Evolutionary conservation across 92 coral and sea anemone genomes (phyloP), one percentile per base, ranked within the genome.

Genomic region (Micromussa lordhowensis): DNA sequence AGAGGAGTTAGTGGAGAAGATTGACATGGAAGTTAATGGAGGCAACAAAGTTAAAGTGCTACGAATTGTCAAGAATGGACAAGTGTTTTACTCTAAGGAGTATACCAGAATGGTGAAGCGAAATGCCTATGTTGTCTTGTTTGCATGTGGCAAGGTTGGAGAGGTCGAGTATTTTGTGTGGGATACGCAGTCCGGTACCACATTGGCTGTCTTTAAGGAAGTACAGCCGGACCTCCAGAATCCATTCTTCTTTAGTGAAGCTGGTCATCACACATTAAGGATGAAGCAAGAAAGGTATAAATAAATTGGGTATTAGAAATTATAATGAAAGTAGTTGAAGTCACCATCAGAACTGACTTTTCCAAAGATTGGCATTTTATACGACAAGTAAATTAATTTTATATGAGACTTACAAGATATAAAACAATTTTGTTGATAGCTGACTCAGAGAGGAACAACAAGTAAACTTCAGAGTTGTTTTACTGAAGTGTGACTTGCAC

Each of bases 101-200:
- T 90, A 90, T 68, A 84, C 93, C 55, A 90, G 93, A 44, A 86
- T 90, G 93, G 86, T 79, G 3, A 79, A 79, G 32, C 38, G 91
- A 8, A 91, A 91, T 64, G 94, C 88, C 19, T 54, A 40, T 55
- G 82, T 81, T 81, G 91, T 91, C 21, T 59, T 91, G 87, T 66
- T 91, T 24, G 54, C 61, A 26, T 30, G 24, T 91, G 88, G 94
- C 18, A 34, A 82, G 53, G 91, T 91, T 35, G 94, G 91, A 80
- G 94, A 91, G 21, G 68, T 82, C 22, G 63, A 87, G 82, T 87
- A 31, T 66, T 91, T 82, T 68, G 82, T 81, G n/a, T 87, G 88
- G 88, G 70, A 82, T 4, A 86, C 18, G 59, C 51, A 72, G 19
- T 38, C 85, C 0, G 88, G 91, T 31, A 28, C 34, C 28, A 75